Evolutionary conservation across 2,797 vertebrate species (phyloP).

Genomic region (Cryptoprocta ferox): DNA sequence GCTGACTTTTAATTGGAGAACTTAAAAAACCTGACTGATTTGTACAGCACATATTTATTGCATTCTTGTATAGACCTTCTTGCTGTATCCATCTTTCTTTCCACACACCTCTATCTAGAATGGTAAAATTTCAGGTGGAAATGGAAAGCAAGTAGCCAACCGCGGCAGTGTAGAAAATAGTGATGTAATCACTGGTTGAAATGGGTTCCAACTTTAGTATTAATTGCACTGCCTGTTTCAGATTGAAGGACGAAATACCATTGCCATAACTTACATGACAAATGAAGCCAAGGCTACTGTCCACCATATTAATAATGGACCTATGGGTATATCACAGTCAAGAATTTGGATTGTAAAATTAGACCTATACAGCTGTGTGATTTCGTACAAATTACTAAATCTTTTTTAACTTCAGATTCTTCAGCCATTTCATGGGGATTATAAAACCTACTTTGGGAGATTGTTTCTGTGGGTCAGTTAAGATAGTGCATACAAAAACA

Average conservation of each 20-base stretch:
- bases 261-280: neutral
- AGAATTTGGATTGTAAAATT: slow-evolving; percentile 35
- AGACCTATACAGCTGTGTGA: neutral
- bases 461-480: neutral
- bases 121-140: neutral
- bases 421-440: slow-evolving; percentile 5
- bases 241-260: neutral
- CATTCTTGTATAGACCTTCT: neutral
- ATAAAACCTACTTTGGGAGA: slow-evolving; percentile 39
- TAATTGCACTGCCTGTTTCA: neutral
- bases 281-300: neutral
- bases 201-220: neutral
- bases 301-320: neutral
- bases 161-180: neutral
- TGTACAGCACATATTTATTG: neutral
- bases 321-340: neutral
- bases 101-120: neutral
- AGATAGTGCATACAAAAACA: neutral
- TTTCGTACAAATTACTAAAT: slow-evolving; percentile 34
- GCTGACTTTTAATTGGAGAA: slow-evolving; percentile 22
- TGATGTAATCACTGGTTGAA: neutral
- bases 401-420: slow-evolving; percentile 34
- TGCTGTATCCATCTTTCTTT: neutral
- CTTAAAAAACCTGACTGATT: neutral
- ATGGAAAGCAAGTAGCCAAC: neutral